Evolutionary conservation across 2,113 vertebrate genomes (phyloP).

Genomic region (Grantiella picta): DNA sequence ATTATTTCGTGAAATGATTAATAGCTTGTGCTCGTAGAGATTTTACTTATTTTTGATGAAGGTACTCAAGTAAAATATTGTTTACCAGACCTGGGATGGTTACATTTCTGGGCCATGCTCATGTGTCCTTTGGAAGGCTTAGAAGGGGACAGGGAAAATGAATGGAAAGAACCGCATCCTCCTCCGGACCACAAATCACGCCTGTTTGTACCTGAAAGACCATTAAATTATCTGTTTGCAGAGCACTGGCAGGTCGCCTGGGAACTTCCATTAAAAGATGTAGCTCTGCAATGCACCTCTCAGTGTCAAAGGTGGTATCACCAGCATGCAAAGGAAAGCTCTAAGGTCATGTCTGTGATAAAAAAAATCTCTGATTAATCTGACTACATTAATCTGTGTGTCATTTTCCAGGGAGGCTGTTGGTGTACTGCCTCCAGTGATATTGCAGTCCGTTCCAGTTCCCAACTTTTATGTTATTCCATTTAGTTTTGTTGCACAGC

Average conservation of each 20-base stretch:
- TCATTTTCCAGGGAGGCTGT: background rate
- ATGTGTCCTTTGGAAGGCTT: background rate
- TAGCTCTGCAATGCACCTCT: background rate
- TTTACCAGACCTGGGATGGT: background rate
- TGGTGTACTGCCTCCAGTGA: background rate
- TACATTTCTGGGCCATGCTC: background rate
- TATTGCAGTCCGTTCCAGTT: background rate
- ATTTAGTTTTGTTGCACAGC: conserved; percentile 8
- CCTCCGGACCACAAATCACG: background rate
- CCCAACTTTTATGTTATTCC: background rate
- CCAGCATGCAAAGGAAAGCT: background rate
- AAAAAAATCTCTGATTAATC: background rate
- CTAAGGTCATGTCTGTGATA: background rate
- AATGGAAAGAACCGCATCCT: conserved; percentile 27
- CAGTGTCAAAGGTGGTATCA: background rate
- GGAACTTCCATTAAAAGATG: conserved; percentile 9
- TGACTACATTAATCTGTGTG: background rate
- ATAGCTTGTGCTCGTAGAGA: background rate
- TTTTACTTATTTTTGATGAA: background rate
- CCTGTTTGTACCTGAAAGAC: conserved; percentile 57
- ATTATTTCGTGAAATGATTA: background rate
- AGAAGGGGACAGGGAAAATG: background rate
- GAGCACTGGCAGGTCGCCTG: background rate
- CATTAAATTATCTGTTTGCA: conserved; percentile 45
- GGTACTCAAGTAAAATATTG: background rate